Conservation (phyloP, 1,140 invertebrate species). For the Heliconius hewitsoni region DNA sequence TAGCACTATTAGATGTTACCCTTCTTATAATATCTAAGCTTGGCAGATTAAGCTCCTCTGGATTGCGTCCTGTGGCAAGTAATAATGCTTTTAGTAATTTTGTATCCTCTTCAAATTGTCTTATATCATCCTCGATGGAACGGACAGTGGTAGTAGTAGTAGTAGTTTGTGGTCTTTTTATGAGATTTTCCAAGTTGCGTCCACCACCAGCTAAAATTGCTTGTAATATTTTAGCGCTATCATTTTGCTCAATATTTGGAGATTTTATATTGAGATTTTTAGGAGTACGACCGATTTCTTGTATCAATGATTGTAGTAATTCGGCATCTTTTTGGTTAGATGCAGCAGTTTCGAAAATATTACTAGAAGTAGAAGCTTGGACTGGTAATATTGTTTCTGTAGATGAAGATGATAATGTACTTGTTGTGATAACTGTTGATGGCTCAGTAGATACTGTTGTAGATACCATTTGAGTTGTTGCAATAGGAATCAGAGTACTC, state of each 20-base stretch:
- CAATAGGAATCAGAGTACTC: slow-evolving; percentile 19
- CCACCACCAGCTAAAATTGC: slow-evolving; percentile 47
- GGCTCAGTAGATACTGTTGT: slow-evolving; percentile 35
- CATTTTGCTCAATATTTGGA: slow-evolving; percentile 45
- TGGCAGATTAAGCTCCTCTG: slow-evolving; percentile 57
- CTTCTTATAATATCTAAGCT: slow-evolving; percentile 48
- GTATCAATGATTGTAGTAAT: slow-evolving; percentile 57
- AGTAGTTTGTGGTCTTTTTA: slow-evolving; percentile 26
- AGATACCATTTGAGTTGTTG: slow-evolving; percentile 27
- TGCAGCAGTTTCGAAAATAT: slow-evolving; percentile 34
- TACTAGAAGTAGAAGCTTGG: slow-evolving; percentile 34
- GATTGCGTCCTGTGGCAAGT: slow-evolving; percentile 66
- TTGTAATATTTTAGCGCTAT: slow-evolving; percentile 62
- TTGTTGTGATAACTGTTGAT: slow-evolving; percentile 38
- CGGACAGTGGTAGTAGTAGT: slow-evolving; percentile 49
- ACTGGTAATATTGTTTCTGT: slow-evolving; percentile 35
- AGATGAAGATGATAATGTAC: slow-evolving; percentile 39
- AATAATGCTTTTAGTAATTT: slow-evolving; percentile 71
- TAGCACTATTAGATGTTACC: slow-evolving; percentile 32
- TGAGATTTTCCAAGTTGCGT: slow-evolving; percentile 37
- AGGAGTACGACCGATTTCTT: slow-evolving; percentile 49
- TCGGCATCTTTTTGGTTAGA: slow-evolving; percentile 47
- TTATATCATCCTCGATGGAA: slow-evolving; percentile 66
- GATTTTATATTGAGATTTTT: slow-evolving; percentile 50
- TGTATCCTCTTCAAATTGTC: slow-evolving; percentile 70